phyloP scores from a whole-genome alignment of 2,888 invertebrate species.

The Hemistola chrysoprasaria region DNA sequence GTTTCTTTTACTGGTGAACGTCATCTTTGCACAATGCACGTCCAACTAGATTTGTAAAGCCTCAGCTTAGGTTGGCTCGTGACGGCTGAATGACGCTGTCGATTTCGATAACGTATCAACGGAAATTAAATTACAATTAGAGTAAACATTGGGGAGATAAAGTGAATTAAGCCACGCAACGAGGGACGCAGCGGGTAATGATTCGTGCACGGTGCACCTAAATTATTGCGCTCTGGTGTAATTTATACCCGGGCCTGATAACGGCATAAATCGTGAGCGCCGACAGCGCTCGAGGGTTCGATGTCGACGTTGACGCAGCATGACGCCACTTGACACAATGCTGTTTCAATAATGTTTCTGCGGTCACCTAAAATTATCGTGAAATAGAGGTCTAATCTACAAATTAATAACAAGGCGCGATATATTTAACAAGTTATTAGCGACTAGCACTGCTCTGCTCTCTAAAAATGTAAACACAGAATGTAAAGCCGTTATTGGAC shows the following conservation, averaged over 20 bases:
- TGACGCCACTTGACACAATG: conserved; percentile 65
- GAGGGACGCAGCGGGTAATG: conserved; percentile 75
- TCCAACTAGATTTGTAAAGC: conserved; percentile 34
- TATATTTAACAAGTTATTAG: too few species aligned
- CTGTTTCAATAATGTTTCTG: conserved; percentile 37
- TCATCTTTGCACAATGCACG: conserved; percentile 20
- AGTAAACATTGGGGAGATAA: conserved; percentile 67
- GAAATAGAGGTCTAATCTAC: too few species aligned
- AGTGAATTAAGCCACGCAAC: conserved; percentile 70
- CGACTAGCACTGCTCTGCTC: too few species aligned
- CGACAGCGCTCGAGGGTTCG: conserved; percentile 69
- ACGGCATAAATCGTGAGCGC: conserved; percentile 74
- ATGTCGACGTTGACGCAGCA: conserved; percentile 66
- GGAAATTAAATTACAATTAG: conserved; percentile 62
- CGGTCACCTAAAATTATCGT: conserved; percentile 2
- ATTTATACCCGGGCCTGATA: conserved; percentile 77
- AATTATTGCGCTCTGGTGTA: conserved; percentile 76
- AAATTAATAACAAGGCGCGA: background rate
- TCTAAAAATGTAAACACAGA: too few species aligned
- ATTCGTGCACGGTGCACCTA: conserved; percentile 79
- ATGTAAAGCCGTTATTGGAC: too few species aligned
- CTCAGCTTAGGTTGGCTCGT: conserved; percentile 12
- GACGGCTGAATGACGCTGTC: conserved; percentile 22
- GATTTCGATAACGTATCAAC: conserved; percentile 39
- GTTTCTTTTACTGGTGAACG: conserved; percentile 25